Conservation (phyloP, 2,797 vertebrate genomes). For the Coregonus sp. region DNA sequence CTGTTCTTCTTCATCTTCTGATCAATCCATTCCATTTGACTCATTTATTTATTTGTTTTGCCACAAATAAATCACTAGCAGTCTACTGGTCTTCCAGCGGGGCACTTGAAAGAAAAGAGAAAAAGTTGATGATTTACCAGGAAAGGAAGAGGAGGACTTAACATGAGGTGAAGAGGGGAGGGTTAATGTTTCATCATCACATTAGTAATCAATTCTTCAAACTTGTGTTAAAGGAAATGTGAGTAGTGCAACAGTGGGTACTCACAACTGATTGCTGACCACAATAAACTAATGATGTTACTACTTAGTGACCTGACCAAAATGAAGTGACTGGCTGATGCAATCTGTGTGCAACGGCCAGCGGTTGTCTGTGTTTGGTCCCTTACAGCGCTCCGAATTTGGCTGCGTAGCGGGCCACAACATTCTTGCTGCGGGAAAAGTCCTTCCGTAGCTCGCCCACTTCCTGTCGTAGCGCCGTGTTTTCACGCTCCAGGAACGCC, state of each 20-base stretch:
- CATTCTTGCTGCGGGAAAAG: slow-evolving; percentile 84
- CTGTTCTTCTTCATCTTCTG: slow-evolving; percentile 85
- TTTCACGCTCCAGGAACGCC: slow-evolving; percentile 95
- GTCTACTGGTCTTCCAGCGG: slow-evolving; percentile 61
- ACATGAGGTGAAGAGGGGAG: background rate
- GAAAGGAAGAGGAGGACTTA: background rate
- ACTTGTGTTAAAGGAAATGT: background rate
- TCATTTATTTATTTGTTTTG: slow-evolving; percentile 63
- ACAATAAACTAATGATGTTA: background rate
- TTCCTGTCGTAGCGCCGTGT: slow-evolving; percentile 86
- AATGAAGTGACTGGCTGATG: background rate
- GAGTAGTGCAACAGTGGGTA: background rate
- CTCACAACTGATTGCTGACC: background rate
- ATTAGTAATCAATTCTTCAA: background rate
- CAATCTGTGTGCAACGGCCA: background rate
- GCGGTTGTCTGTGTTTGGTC: slow-evolving; percentile 36
- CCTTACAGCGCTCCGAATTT: slow-evolving; percentile 91
- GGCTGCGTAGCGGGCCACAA: slow-evolving; percentile 84
- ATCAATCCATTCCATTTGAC: slow-evolving; percentile 75
- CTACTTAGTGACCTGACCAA: background rate
- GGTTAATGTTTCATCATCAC: background rate
- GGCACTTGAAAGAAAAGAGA: slow-evolving; percentile 71
- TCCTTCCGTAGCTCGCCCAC: slow-evolving; percentile 92
- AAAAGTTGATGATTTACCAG: slow-evolving; percentile 47
- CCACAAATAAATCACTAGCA: slow-evolving; percentile 34